Percentiles rank a stretch among this genome's conserved stretches.
These are phyloP conservation scores for Syrmaticus mikado DNA, from an alignment of 2,113 vertebrate genomes.

Conservation along the genomic window DNA sequence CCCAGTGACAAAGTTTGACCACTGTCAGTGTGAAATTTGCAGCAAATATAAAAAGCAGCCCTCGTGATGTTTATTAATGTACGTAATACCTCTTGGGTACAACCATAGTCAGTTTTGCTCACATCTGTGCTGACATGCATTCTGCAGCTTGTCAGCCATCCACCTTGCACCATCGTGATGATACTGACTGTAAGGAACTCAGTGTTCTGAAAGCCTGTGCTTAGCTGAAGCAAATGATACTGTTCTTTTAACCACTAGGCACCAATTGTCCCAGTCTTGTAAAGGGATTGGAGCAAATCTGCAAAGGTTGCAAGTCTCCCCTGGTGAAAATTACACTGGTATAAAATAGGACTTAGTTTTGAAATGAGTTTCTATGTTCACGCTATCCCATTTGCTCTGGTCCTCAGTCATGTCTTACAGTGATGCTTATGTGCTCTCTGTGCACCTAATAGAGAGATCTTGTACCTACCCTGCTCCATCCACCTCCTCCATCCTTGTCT, in stretches of 20 bases:
- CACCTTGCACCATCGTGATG: neutral
- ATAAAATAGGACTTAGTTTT: neutral
- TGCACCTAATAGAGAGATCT: neutral
- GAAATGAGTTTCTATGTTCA: neutral
- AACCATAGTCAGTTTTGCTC: neutral
- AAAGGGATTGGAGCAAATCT: neutral
- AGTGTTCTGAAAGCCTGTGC: neutral
- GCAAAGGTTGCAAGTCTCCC: neutral
- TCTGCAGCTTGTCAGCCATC: neutral
- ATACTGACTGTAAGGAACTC: neutral
- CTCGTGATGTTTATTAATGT: neutral
- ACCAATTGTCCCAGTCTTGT: neutral
- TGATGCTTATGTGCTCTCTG: neutral
- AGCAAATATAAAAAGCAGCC: neutral
- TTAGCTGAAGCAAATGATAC: neutral
- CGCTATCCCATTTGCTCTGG: neutral
- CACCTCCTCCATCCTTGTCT: neutral
- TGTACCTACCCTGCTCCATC: neutral
- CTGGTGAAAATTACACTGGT: neutral
- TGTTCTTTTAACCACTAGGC: neutral
- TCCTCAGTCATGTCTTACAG: neutral
- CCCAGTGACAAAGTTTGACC: neutral
- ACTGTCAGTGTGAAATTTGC: neutral
- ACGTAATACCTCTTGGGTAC: neutral
- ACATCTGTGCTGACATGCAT: neutral